Base-by-base conservation (phyloP, 2,797 vertebrate species). In the Pelochelys cantorii region DNA sequence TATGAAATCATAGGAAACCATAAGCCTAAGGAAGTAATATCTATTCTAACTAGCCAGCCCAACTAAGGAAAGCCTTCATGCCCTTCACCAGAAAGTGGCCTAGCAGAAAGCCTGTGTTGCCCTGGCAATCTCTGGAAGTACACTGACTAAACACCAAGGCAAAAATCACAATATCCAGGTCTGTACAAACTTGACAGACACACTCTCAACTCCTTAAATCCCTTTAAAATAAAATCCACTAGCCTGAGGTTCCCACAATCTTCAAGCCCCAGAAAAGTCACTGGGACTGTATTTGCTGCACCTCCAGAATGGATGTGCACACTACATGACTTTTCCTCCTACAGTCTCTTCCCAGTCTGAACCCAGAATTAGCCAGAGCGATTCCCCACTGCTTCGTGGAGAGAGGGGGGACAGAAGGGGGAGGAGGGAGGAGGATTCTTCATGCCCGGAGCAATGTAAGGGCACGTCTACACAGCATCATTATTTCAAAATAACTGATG, bases 1-100 rank as follows among this genome's bases (percentile, higher is more conserved):
- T 96, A 6, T 88, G 93, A 93, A 88, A 27, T 93, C 65, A 57
- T 91, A 89, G 91, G 90, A 94, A 95, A 90, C 60, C 14, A 59
- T 13, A 85, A 59, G 86, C 22, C 91, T 93, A 82, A 34, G 79
- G 42, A 90, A 81, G 80, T 62, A 5, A 3, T 55, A 79, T 86
- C 84, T 94, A 5, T 80, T 79, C 57, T 25, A 85, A 88, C 55
- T 0, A n/a, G 78, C 85, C 78, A 54, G 15, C 31, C 62, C 23
- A 53, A 15, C 27, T 0, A 83, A 37, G 5, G 83, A 53, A 94
- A 91, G 85, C 0, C 1, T 80, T 55, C 3, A 1, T 1, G 0
- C 75, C 59, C 48, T 34, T 27, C 34, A 85, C 77, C 78, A 95
- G 71, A 79, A 88, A 2, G 0, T 53, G 9, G 42, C 52, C 71